Conservation (phyloP, 2,888 invertebrate genomes). For the Hydroisotoma schaefferi region DNA sequence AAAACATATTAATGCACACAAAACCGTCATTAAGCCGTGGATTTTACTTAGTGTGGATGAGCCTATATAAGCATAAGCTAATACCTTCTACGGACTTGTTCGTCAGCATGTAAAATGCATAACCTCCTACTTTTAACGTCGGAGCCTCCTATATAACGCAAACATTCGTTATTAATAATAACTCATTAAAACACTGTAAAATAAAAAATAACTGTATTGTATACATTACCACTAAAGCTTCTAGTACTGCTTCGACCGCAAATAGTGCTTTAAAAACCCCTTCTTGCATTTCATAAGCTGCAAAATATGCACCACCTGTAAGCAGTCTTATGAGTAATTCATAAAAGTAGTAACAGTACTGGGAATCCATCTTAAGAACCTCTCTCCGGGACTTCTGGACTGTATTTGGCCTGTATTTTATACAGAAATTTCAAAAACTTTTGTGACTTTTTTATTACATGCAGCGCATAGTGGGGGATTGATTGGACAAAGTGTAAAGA, state of each 20-base stretch:
- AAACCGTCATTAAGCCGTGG: too few relatives aligned
- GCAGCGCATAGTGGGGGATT: too few relatives aligned
- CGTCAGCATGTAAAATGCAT: slow-evolving; percentile 11
- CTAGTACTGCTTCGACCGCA: too few relatives aligned
- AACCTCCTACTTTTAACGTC: neutral
- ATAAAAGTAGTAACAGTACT: neutral
- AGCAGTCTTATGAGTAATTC: neutral
- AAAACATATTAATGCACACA: neutral
- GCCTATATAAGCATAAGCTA: neutral
- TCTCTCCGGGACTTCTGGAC: neutral
- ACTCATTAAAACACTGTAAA: too few relatives aligned
- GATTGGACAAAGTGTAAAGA: too few relatives aligned
- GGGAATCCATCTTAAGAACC: neutral
- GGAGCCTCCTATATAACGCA: slow-evolving; percentile 7
- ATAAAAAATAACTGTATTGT: too few relatives aligned
- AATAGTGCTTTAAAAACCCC: neutral
- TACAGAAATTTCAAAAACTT: too few relatives aligned
- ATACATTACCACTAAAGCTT: too few relatives aligned
- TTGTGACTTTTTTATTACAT: too few relatives aligned
- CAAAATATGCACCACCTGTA: neutral
- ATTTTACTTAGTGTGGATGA: neutral
- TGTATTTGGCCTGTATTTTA: too few relatives aligned
- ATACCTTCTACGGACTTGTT: slow-evolving; percentile 8
- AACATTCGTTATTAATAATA: neutral
- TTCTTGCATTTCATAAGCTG: slow-evolving; percentile 5